Conservation (phyloP, 2,888 invertebrate genomes). For the Mythimna pallens region DNA sequence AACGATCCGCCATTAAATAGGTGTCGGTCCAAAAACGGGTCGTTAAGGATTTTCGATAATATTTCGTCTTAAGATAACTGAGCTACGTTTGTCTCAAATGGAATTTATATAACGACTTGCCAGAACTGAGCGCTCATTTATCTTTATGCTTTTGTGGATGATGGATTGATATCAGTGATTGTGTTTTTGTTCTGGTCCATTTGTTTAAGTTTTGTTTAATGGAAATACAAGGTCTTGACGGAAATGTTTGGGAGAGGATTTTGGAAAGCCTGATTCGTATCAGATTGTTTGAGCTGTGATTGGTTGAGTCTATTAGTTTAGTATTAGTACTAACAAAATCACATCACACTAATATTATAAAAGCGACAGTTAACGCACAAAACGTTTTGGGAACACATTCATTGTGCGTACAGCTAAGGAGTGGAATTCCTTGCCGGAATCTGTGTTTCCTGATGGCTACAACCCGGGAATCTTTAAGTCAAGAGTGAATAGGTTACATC, state of each 20-base stretch:
- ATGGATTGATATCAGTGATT: conserved; percentile 54
- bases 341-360: no score
- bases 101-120: conserved; percentile 59
- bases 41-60: conserved; percentile 64
- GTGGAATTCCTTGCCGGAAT: no score
- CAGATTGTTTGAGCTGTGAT: conserved; percentile 4
- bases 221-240: conserved; percentile 9
- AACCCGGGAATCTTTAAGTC: no score
- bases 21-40: conserved; percentile 70
- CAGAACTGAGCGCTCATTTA: conserved; percentile 46
- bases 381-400: no score
- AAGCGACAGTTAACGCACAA: no score
- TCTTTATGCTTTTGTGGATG: conserved; percentile 49
- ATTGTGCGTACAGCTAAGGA: no score
- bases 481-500: no score
- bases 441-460: no score
- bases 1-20: conserved; percentile 84
- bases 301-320: neutral
- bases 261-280: neutral
- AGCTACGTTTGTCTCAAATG: conserved; percentile 59
- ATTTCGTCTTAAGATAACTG: conserved; percentile 56
- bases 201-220: conserved; percentile 41
- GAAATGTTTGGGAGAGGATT: conserved; percentile 12
- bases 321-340: neutral
- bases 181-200: conserved; percentile 39